These are phyloP conservation scores for Pituophis catenifer DNA, from an alignment of 2,113 vertebrate species.

Conservation along the genomic window DNA sequence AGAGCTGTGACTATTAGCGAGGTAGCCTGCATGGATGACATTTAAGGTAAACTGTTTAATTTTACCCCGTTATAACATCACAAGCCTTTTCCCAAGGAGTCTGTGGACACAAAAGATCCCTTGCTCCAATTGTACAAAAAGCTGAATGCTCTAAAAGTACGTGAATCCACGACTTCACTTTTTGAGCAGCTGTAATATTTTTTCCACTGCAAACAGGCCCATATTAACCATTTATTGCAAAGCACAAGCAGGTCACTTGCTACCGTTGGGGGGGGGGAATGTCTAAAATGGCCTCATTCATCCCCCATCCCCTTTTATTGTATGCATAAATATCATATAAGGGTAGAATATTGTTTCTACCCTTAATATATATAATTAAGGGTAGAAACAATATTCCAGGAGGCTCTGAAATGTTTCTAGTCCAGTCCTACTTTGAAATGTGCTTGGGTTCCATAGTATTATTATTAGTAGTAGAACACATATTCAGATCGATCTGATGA, in stretches of 20 bases:
- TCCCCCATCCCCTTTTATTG: neutral
- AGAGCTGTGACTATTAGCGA: conserved; percentile 85
- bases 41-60: conserved; percentile 95
- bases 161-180: conserved; percentile 38
- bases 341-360: too few relatives aligned
- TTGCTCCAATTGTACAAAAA: conserved; percentile 5
- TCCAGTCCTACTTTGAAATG: conserved; percentile 60
- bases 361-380: conserved; percentile 22
- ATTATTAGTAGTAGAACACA: conserved; percentile 51
- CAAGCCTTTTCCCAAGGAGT: conserved; percentile 62
- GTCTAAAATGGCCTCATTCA: conserved; percentile 19
- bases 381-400: conserved; percentile 55
- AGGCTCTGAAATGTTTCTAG: conserved; percentile 63
- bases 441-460: conserved; percentile 52
- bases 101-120: conserved; percentile 36
- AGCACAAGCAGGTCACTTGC: conserved; percentile 50
- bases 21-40: conserved; percentile 87
- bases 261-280: conserved; percentile 24
- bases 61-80: conserved; percentile 81
- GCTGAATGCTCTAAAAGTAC: neutral
- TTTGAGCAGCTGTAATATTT: conserved; percentile 20
- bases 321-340: conserved; percentile 55
- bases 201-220: conserved; percentile 39
- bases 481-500: conserved; percentile 50
- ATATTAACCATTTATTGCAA: conserved; percentile 50